phyloP scores from a whole-genome alignment of 2,888 invertebrate genomes.

The Macaria liturata region DNA sequence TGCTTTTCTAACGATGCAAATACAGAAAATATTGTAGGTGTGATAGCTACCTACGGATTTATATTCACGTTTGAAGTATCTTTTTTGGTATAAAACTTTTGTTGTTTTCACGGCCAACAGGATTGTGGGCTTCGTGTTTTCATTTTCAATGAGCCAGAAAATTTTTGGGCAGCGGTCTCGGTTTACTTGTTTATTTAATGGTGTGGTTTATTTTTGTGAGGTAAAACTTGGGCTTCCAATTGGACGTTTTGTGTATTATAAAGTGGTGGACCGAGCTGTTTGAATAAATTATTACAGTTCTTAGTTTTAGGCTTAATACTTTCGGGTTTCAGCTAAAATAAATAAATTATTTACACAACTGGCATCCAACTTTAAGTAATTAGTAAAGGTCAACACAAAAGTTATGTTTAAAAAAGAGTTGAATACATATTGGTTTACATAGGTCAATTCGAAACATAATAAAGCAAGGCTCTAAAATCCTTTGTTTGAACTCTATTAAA shows the following conservation, averaged over 20 bases:
- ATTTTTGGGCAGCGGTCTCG: slow-evolving; percentile 13
- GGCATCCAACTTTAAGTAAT: too few species aligned
- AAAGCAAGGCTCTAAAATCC: too few species aligned
- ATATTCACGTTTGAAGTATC: slow-evolving; percentile 17
- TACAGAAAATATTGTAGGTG: slow-evolving; percentile 18
- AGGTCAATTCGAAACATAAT: too few species aligned
- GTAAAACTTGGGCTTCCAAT: slow-evolving; percentile 4
- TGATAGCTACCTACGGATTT: background rate
- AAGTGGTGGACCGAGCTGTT: slow-evolving; percentile 4
- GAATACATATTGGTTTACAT: too few species aligned
- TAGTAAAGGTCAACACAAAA: too few species aligned
- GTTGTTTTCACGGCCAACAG: slow-evolving; percentile 18
- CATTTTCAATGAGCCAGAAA: slow-evolving; percentile 22
- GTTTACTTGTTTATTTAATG: slow-evolving; percentile 14
- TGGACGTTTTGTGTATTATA: slow-evolving; percentile 4
- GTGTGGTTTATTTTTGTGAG: slow-evolving; percentile 13
- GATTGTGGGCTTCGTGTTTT: slow-evolving; percentile 16
- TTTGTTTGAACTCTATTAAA: too few species aligned
- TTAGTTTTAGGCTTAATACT: too few species aligned
- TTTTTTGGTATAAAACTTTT: slow-evolving; percentile 28
- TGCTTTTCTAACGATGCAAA: slow-evolving; percentile 24
- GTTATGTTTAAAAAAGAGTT: too few species aligned
- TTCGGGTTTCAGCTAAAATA: too few species aligned
- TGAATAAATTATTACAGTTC: slow-evolving; percentile 3
- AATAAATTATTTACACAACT: too few species aligned